Conservation (phyloP, 2,888 invertebrate species). For the Pterobdella sp. region DNA sequence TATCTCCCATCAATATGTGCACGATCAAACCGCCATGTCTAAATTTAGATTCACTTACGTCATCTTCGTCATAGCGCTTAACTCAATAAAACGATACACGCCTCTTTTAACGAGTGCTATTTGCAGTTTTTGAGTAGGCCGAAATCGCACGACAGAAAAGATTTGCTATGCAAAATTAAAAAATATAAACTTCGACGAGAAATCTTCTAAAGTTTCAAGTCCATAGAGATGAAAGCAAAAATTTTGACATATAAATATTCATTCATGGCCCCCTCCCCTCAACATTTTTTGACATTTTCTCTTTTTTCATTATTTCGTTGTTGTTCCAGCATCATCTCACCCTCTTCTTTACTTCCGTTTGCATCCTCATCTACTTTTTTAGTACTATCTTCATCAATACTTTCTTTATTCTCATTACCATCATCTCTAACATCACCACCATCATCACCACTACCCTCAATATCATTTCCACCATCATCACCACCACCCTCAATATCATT, state of each 20-base stretch:
- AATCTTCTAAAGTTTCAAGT: not conserved
- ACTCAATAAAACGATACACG: constrained; percentile 23
- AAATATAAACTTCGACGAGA: not conserved
- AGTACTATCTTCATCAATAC: not conserved
- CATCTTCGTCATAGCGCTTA: constrained; percentile 24
- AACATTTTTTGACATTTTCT: not conserved
- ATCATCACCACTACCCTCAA: not conserved
- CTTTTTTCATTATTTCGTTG: not conserved
- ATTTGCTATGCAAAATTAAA: not conserved
- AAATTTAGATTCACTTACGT: constrained; percentile 28
- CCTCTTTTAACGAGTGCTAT: constrained; percentile 21
- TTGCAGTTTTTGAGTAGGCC: constrained; percentile 8
- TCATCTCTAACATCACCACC: not conserved
- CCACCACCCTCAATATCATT: not conserved
- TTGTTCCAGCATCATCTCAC: not conserved
- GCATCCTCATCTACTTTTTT: not conserved
- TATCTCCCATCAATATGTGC: no score
- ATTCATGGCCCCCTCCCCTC: not conserved
- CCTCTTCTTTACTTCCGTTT: not conserved
- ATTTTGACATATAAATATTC: no score
- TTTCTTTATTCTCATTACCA: not conserved
- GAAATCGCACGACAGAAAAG: not conserved
- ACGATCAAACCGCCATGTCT: constrained; percentile 1
- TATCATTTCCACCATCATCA: no score
- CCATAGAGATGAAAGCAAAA: no score